Percentiles rank a stretch among this genome's conserved stretches.
Conservation (phyloP, 2,888 invertebrate genomes). For the Catocala fraxini region DNA sequence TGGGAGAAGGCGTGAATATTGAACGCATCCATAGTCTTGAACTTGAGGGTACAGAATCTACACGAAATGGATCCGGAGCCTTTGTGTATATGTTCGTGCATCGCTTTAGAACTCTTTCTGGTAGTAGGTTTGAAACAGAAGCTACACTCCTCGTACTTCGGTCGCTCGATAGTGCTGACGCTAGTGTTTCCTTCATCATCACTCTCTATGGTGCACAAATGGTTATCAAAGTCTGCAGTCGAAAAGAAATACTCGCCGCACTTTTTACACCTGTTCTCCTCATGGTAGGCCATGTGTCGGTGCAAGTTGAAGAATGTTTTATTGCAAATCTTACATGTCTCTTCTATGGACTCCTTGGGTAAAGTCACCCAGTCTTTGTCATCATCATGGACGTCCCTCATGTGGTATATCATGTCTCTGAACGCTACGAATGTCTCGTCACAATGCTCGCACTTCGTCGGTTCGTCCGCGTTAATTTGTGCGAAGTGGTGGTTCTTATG, state of each 20-base stretch:
- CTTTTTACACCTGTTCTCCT: constrained; percentile 82
- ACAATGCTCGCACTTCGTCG: constrained; percentile 82
- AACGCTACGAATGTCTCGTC: constrained; percentile 86
- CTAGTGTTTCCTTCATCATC: constrained; percentile 68
- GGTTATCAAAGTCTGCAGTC: constrained; percentile 73
- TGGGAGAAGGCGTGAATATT: constrained; percentile 84
- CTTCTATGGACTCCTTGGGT: constrained; percentile 79
- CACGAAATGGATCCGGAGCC: constrained; percentile 82
- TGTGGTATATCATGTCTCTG: constrained; percentile 84
- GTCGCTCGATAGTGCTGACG: constrained; percentile 48
- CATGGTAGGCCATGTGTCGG: constrained; percentile 79
- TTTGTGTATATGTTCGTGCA: constrained; percentile 76
- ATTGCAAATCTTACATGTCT: constrained; percentile 77
- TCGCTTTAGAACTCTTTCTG: constrained; percentile 66
- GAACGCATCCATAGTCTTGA: constrained; percentile 83
- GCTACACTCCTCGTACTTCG: constrained; percentile 76
- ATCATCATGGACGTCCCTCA: constrained; percentile 79
- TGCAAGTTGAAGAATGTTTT: constrained; percentile 81
- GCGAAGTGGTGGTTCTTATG: constrained; percentile 84
- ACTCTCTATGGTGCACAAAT: constrained; percentile 80
- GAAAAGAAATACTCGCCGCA: constrained; percentile 83
- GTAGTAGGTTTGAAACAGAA: constrained; percentile 85
- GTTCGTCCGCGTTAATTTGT: constrained; percentile 79
- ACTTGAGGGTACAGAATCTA: constrained; percentile 80
- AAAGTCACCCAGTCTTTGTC: constrained; percentile 81